Evolutionary conservation across 1,140 invertebrate genomes (phyloP).

Genomic region (Zeugodacus cucurbitae): DNA sequence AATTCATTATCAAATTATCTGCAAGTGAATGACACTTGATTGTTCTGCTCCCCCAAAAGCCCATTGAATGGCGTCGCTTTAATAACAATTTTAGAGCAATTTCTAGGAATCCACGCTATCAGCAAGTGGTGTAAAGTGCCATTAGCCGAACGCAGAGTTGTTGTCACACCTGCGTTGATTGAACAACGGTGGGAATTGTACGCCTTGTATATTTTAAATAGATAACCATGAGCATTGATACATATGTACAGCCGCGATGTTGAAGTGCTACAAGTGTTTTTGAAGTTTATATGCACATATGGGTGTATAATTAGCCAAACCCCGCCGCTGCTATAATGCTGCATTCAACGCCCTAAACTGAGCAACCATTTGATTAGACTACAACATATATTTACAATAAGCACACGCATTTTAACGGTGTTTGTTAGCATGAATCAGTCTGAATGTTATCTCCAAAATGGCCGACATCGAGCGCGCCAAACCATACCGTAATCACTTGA

Average conservation of each 20-base stretch:
- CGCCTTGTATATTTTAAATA: not conserved
- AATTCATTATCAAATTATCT: not conserved
- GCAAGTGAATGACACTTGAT: not conserved
- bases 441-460: conserved; percentile 18
- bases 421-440: not conserved
- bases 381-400: not conserved
- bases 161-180: not conserved
- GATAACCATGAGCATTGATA: not conserved
- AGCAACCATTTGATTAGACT: not conserved
- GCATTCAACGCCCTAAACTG: not conserved
- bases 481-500: not conserved
- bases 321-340: not conserved
- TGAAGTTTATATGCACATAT: not conserved
- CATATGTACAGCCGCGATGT: not conserved
- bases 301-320: too few species aligned
- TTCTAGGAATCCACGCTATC: not conserved
- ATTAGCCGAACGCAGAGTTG: too few species aligned
- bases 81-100: not conserved
- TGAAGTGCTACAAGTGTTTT: too few species aligned
- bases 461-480: not conserved
- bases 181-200: not conserved
- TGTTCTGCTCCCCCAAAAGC: not conserved
- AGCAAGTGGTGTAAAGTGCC: not conserved
- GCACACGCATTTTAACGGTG: not conserved
- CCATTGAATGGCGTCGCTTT: not conserved